Base-by-base conservation (phyloP, 2,113 vertebrate species). In the Rana temporaria region DNA sequence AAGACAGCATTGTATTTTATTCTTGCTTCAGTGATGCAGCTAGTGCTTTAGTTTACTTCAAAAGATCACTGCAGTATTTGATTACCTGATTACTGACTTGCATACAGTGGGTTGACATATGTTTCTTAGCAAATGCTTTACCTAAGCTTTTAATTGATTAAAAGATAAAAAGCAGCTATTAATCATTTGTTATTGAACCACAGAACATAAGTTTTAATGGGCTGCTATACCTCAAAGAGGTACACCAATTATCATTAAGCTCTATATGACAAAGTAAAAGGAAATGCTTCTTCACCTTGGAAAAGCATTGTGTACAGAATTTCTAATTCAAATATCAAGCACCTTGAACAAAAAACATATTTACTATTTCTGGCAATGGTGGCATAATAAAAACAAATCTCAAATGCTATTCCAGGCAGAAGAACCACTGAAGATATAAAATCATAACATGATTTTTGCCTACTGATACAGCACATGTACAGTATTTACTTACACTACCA, bases 131-230 rank as follows among this genome's bases (percentile, higher is more conserved):
- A 76, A 63, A 76, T 17, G 24, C 48, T 64, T 62, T 32, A 24
- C 59, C 55, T 71, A 53, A 70, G 38, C 69, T 72, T 60, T 64
- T 64, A 72, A 81, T 81, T 81, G 68, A 81, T 81, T 81, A 64
- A 55, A 64, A 26, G 67, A 81, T 72, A 81, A 72, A 64, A 72
- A 12, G 42, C 4, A 19, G 11, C 62, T 52, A 63, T 72, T 59
- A 81, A 72, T 72, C 42, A 81, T 81, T 65, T 52, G 19, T 3
- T 42, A 64, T 72, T 72, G 68, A 72, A n/a, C 69, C 22, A 64
- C 57, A 14, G 60, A 63, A 64, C 42, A 72, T 17, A 34, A 26
- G 32, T 32, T 81, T 72, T 72, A 64, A 63, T 81, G 24, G 59
- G 57, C 59, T 32, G 42, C 69, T 68, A 72, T 72, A 70, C 48